Percentiles rank a stretch among this genome's conserved stretches.
Conservation (phyloP, 2,113 vertebrate species). For the Bos indicus region DNA sequence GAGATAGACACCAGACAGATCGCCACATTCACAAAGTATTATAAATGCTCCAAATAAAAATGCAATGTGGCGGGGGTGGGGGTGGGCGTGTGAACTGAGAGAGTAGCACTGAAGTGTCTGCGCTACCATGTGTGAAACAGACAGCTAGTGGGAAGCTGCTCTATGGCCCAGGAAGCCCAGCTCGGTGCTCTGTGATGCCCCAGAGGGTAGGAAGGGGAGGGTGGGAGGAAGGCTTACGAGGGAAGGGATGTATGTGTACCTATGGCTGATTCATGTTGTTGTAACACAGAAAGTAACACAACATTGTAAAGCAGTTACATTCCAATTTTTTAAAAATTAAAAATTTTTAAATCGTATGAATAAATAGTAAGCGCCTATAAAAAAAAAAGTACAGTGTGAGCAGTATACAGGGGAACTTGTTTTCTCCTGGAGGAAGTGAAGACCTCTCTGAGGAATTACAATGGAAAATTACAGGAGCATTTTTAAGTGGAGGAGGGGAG, state of each 20-base stretch:
- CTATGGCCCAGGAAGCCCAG: background rate
- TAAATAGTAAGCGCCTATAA: background rate
- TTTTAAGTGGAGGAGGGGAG: background rate
- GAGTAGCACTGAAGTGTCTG: background rate
- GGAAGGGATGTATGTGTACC: background rate
- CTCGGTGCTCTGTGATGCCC: background rate
- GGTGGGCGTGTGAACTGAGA: fast-evolving
- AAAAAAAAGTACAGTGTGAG: background rate
- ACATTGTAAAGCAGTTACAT: background rate
- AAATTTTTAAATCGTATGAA: background rate
- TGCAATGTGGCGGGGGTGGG: fast-evolving
- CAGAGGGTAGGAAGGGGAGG: background rate
- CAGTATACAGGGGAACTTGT: background rate
- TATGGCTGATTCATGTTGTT: background rate
- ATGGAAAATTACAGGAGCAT: background rate
- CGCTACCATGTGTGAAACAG: background rate
- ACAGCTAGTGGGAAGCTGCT: background rate
- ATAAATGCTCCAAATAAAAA: background rate
- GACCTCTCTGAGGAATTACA: background rate
- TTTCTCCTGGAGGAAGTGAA: background rate
- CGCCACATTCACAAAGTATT: background rate
- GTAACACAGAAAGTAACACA: background rate
- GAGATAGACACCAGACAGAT: background rate
- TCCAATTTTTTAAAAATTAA: background rate
- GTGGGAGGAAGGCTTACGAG: background rate